Conservation (phyloP, 2,888 invertebrate genomes). For the Drosophila borborema region DNA sequence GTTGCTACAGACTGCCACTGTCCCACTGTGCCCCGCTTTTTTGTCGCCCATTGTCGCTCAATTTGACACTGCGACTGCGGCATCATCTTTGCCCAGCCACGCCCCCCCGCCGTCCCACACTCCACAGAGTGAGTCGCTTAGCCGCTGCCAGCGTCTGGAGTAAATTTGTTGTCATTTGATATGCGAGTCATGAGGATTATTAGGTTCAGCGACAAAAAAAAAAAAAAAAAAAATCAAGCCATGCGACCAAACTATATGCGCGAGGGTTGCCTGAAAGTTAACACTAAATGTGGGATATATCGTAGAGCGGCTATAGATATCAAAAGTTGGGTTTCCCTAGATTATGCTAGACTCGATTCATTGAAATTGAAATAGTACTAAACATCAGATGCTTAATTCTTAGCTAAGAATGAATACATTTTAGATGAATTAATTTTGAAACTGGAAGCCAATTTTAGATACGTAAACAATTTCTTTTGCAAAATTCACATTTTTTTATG, state of each 20-base stretch:
- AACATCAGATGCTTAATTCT: no score
- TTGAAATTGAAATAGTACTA: no score
- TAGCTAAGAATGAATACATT: no score
- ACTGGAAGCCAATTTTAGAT: no score
- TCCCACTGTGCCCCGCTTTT: slow-evolving; percentile 77
- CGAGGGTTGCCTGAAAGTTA: slow-evolving; percentile 48
- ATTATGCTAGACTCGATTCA: background rate
- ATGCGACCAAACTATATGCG: slow-evolving; percentile 46
- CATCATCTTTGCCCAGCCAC: slow-evolving; percentile 34
- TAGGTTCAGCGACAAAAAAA: slow-evolving; percentile 70
- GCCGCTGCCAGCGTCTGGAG: slow-evolving; percentile 66
- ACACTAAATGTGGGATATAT: background rate
- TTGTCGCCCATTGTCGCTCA: slow-evolving; percentile 80
- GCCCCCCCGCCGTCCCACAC: background rate
- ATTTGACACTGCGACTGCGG: slow-evolving; percentile 72
- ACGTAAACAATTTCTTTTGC: no score
- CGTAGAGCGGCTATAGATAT: background rate
- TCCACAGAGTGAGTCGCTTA: background rate
- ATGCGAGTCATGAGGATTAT: slow-evolving; percentile 82
- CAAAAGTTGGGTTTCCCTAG: background rate
- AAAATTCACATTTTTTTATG: no score
- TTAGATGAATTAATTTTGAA: no score
- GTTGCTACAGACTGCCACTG: slow-evolving; percentile 77
- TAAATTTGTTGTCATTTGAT: slow-evolving; percentile 81
- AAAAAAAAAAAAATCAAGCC: slow-evolving; percentile 48